These are phyloP conservation scores for Thermophis baileyi DNA, from an alignment of 2,113 vertebrate genomes.

Conservation along the genomic window DNA sequence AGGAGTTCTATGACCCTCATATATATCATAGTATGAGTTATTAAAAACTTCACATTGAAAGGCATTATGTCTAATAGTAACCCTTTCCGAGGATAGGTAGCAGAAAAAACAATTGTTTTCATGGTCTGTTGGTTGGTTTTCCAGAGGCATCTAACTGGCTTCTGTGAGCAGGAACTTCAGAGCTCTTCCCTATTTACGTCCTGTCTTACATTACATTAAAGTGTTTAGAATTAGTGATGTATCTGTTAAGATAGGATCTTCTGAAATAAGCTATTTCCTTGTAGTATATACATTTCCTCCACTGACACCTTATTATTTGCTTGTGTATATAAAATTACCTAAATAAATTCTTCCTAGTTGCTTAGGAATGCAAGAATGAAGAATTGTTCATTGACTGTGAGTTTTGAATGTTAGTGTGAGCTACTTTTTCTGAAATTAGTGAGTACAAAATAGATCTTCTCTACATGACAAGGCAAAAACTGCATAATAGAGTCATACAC, in stretches of 20 bases:
- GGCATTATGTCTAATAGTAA: background rate
- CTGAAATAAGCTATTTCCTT: background rate
- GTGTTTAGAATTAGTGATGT: background rate
- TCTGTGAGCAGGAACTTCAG: too few species aligned
- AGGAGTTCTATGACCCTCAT: background rate
- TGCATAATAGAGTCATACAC: background rate
- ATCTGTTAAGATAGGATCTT: background rate
- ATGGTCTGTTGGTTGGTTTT: too few species aligned
- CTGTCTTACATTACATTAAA: too few species aligned
- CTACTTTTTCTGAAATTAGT: background rate
- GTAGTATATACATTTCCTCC: background rate
- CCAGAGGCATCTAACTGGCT: too few species aligned
- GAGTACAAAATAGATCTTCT: background rate
- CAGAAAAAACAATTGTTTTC: background rate
- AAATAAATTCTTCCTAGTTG: background rate
- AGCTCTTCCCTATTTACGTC: too few species aligned
- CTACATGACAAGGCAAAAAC: background rate
- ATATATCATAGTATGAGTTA: background rate
- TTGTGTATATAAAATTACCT: background rate
- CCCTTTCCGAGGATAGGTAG: background rate
- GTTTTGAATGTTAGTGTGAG: background rate
- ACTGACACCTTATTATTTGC: background rate
- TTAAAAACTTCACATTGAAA: background rate
- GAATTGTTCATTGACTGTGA: background rate
- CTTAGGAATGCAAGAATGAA: background rate